Percentiles rank a stretch among this genome's conserved stretches.
phyloP scores from a whole-genome alignment of 2,113 vertebrate species.

The Numenius arquata region DNA sequence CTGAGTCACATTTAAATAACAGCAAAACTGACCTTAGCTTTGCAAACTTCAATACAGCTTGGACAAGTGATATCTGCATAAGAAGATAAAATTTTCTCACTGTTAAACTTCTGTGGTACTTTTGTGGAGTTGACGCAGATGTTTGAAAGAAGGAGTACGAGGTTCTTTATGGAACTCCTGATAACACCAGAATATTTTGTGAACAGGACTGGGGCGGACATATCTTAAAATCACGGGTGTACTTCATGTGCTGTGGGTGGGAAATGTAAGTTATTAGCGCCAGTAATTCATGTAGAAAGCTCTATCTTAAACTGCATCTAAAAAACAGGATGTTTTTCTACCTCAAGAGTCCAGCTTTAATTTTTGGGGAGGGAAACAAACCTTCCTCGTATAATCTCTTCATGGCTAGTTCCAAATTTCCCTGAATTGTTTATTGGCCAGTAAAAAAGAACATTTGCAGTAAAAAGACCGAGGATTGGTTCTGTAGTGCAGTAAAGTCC shows the following conservation, averaged over 20 bases:
- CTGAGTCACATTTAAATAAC: not conserved
- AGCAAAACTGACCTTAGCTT: not conserved
- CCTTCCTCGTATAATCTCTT: constrained; percentile 1
- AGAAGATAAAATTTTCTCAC: not conserved
- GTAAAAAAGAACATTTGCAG: not conserved
- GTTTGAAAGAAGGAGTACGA: not conserved
- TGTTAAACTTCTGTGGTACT: not conserved
- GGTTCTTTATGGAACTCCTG: not conserved
- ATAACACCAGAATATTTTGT: not conserved
- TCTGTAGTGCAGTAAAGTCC: not conserved
- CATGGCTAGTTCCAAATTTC: not conserved
- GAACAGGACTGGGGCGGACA: not conserved
- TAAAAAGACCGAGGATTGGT: not conserved
- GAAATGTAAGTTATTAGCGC: not conserved
- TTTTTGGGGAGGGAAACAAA: not conserved
- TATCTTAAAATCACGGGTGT: constrained; percentile 4
- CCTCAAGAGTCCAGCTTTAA: not conserved
- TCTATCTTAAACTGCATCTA: constrained; percentile 38
- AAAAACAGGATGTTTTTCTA: constrained; percentile 50
- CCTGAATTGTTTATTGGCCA: constrained; percentile 38
- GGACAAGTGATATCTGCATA: not conserved
- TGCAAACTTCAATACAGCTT: not conserved
- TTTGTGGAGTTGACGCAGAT: not conserved
- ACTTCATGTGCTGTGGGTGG: not conserved
- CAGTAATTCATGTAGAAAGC: constrained; percentile 25